These are phyloP conservation scores for Drosophila multiciliata DNA, from an alignment of 2,888 invertebrate genomes.

Conservation along the genomic window DNA sequence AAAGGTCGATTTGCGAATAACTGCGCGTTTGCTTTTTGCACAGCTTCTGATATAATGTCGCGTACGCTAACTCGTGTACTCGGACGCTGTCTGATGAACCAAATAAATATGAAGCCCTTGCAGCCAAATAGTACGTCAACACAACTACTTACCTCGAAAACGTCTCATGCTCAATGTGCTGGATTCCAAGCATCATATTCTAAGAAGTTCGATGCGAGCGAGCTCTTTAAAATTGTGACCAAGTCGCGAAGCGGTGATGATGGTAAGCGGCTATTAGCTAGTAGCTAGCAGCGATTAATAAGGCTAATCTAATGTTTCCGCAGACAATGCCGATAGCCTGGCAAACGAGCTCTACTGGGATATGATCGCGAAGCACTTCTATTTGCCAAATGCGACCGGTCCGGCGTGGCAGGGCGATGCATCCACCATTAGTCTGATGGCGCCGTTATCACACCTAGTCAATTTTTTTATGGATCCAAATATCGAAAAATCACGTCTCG, in stretches of 20 bases:
- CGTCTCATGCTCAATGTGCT: conserved; percentile 11
- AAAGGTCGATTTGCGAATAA: conserved; percentile 30
- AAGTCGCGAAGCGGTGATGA: conserved; percentile 53
- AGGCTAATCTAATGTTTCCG: neutral
- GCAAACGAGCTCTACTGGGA: conserved; percentile 88
- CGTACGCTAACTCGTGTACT: conserved; percentile 64
- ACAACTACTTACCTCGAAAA: conserved; percentile 14
- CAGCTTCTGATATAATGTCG: conserved; percentile 73
- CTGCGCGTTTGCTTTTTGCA: conserved; percentile 43
- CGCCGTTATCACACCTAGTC: conserved; percentile 47
- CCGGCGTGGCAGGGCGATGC: conserved; percentile 89
- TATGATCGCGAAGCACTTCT: conserved; percentile 88
- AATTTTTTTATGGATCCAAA: conserved; percentile 56
- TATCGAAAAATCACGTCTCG: conserved; percentile 84
- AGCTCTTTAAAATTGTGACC: conserved; percentile 57
- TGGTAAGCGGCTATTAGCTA: conserved; percentile 23
- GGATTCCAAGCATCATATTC: conserved; percentile 50
- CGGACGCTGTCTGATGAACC: conserved; percentile 36
- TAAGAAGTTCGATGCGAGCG: conserved; percentile 55
- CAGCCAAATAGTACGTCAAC: conserved; percentile 6
- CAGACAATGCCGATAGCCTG: conserved; percentile 78
- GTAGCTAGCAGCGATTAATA: conserved; percentile 1
- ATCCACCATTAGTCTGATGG: conserved; percentile 84
- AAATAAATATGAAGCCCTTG: conserved; percentile 18
- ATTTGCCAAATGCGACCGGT: conserved; percentile 89